Percentiles rank a stretch among this genome's conserved stretches.
phyloP scores from a whole-genome alignment of 2,888 invertebrate genomes.

The Chrysodeixis includens region DNA sequence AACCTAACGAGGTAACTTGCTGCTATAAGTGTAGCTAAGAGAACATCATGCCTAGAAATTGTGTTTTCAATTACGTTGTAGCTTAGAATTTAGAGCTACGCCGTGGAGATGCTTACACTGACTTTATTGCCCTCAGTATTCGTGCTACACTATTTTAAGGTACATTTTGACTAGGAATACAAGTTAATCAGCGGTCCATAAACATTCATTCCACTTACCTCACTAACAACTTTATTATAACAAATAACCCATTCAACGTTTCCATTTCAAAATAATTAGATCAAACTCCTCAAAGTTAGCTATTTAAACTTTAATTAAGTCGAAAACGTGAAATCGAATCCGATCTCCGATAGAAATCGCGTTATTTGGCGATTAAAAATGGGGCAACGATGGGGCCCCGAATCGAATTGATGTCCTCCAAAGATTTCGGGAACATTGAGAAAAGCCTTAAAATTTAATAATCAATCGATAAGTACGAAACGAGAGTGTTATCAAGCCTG shows the following conservation, averaged over 20 bases:
- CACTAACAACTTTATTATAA: conserved; percentile 20
- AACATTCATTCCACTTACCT: too few species aligned
- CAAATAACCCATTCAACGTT: conserved; percentile 35
- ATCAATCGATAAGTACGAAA: conserved; percentile 13
- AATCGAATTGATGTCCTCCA: conserved; percentile 12
- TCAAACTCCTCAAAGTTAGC: conserved; percentile 41
- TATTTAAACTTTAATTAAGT: conserved; percentile 60
- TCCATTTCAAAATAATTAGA: conserved; percentile 49
- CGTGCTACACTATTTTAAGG: not conserved
- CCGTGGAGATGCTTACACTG: too few species aligned
- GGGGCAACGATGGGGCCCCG: conserved; percentile 14
- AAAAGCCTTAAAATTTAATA: conserved; percentile 41
- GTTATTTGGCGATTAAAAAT: conserved; percentile 58
- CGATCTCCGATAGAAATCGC: conserved; percentile 52
- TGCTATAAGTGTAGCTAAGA: not conserved
- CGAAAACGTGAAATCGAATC: conserved; percentile 54
- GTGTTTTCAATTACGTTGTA: not conserved
- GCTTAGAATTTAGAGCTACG: not conserved
- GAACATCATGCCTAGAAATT: not conserved
- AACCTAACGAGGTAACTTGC: conserved; percentile 95
- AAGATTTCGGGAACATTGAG: conserved; percentile 9
- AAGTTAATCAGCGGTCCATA: too few species aligned
- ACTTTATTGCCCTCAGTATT: not conserved
- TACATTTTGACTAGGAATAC: not conserved
- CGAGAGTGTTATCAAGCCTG: conserved; percentile 17